phyloP scores from a whole-genome alignment of 1,140 invertebrate species.

The Samia ricini region DNA sequence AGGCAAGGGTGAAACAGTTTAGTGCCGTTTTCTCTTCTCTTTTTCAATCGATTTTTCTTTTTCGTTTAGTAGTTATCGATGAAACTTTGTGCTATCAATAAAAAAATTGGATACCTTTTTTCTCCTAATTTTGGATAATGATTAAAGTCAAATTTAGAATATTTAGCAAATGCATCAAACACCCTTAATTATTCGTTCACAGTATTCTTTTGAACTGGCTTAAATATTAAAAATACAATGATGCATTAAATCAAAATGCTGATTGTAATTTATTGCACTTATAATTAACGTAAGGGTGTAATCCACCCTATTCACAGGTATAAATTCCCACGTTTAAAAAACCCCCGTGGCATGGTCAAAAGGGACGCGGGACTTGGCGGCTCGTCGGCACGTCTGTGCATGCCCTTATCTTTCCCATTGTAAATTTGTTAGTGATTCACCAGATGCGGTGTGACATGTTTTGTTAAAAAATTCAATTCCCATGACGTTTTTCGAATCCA shows the following conservation, averaged over 20 bases:
- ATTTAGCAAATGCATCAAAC: too few species aligned
- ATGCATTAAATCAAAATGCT: constrained; percentile 49
- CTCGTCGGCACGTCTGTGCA: background rate
- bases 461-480: constrained; percentile 35
- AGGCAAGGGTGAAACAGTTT: too few species aligned
- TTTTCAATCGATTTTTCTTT: too few species aligned
- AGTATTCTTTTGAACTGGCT: too few species aligned
- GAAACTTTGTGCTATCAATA: too few species aligned
- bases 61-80: too few species aligned
- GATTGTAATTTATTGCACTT: constrained; percentile 59
- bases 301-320: constrained; percentile 43
- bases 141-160: too few species aligned
- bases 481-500: constrained; percentile 36
- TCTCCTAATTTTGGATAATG: too few species aligned
- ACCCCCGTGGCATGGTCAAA: constrained; percentile 11
- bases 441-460: constrained; percentile 30
- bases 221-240: background rate
- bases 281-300: constrained; percentile 36
- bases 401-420: constrained; percentile 32
- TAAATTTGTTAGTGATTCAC: constrained; percentile 44
- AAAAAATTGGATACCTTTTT: too few species aligned
- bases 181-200: too few species aligned
- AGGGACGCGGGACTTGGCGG: constrained; percentile 35
- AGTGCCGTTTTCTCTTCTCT: too few species aligned
- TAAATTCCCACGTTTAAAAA: constrained; percentile 57